Base-by-base conservation (phyloP, 2,888 invertebrate genomes). In the Coleophora deauratella region DNA sequence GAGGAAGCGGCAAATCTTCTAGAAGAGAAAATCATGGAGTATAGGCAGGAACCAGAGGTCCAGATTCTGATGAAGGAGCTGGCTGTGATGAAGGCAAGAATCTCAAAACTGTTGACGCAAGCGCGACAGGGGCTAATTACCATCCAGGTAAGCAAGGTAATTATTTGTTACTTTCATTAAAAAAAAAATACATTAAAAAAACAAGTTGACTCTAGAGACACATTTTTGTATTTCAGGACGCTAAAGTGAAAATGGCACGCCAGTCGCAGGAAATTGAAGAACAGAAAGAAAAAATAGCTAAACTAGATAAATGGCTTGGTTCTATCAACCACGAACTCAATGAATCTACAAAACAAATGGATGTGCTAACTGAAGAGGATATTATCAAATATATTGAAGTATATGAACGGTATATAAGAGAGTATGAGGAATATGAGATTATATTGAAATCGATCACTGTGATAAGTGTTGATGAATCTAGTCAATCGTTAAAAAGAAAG, bases 1-100 rank as follows among this genome's bases (percentile, higher is more conserved):
- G 90, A 92, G 49, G 87, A 88, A 53, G 90, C 91, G 51, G 89
- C 90, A 1, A 82, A 85, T 35, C 84, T 89, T 15, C 73, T 94
- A 32, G 91, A 91, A 59, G 82, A 87, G 37, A 87, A 88, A 59
- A 80, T 93, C 37, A 86, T 86, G 62, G 86, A 87, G 52, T 79
- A 91, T 53, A 89, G 90, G 11, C 88, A 88, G 42, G 93, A 93
- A 72, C 72, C 86, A 33, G 93, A 92, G 58, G 88, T 88, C 12
- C 87, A 89, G 60, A 67, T 71, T 27, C 70, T 92, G 43, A 70
- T 86, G 15, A 80, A 82, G 37, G 88, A 88, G 45, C 71, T 92
- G 42, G 73, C 87, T 13, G 77, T 85, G 37, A 88, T 93, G 57
- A 88, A 88, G 53, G 87, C 89, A 37, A 88, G 91, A 51, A 90